A percentile compares a stretch with the other conserved stretches of the same genome.
Evolutionary conservation across 1,140 invertebrate genomes (phyloP).

Genomic region (Mycetomoellerius zeteki): DNA sequence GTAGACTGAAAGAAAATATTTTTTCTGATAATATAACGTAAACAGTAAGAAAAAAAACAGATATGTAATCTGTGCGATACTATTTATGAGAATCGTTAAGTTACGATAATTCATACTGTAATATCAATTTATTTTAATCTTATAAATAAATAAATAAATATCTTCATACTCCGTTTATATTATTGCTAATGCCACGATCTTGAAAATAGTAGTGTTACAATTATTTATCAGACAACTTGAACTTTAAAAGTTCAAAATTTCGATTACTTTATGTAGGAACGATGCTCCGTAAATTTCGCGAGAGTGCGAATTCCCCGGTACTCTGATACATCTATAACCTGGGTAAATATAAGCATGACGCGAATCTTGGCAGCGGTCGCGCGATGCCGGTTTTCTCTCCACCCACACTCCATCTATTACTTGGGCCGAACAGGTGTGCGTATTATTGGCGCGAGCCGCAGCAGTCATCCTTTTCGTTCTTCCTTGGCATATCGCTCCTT

Average conservation of each 20-base stretch:
- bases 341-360: constrained; percentile 84
- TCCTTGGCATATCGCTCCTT: not conserved
- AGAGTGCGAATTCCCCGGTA: constrained; percentile 72
- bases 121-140: not conserved
- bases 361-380: constrained; percentile 80
- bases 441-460: constrained; percentile 75
- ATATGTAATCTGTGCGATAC: not conserved
- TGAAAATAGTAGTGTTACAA: not conserved
- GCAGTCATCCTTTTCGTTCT: constrained; percentile 11
- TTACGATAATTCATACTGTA: not conserved
- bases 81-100: not conserved
- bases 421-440: constrained; percentile 80
- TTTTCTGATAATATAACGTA: not conserved
- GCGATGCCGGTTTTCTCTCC: constrained; percentile 71
- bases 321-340: constrained; percentile 66
- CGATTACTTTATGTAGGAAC: constrained; percentile 20
- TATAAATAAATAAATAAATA: constrained; percentile 1
- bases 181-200: not conserved
- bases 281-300: constrained; percentile 67
- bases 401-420: constrained; percentile 82
- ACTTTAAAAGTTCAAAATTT: constrained; percentile 19
- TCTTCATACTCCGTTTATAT: not conserved
- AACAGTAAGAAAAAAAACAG: not conserved
- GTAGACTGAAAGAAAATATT: not conserved
- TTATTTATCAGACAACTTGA: not conserved